Evolutionary conservation across 2,888 invertebrate genomes (phyloP).

Genomic region (Ophonus ardosiacus): DNA sequence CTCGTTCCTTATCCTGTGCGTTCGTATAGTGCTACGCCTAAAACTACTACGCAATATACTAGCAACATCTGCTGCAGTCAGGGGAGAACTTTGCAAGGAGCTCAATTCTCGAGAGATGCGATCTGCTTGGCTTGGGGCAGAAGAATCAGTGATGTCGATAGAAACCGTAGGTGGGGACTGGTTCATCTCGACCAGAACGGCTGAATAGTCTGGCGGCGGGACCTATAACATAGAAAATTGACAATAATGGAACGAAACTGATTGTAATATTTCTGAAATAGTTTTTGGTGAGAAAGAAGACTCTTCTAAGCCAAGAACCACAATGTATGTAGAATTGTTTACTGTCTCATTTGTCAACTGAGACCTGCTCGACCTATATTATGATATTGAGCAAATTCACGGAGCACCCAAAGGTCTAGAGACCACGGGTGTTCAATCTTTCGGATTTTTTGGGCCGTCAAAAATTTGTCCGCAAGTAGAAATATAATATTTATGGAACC

Average conservation of each 20-base stretch:
- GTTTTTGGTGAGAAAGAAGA: too few species aligned
- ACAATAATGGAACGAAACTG: not conserved
- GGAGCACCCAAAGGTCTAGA: too few species aligned
- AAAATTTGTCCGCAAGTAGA: too few species aligned
- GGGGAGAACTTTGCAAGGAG: slow-evolving; percentile 70
- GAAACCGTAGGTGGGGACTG: slow-evolving; percentile 69
- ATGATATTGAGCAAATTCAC: too few species aligned
- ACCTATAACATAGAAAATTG: slow-evolving; percentile 71
- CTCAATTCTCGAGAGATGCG: slow-evolving; percentile 45
- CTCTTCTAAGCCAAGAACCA: too few species aligned
- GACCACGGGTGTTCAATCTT: too few species aligned
- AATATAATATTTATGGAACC: too few species aligned
- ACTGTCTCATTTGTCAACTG: too few species aligned
- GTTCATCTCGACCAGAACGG: slow-evolving; percentile 81
- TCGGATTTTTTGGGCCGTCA: too few species aligned
- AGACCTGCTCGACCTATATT: too few species aligned
- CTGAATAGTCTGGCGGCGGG: slow-evolving; percentile 81
- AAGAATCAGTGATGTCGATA: slow-evolving; percentile 66
- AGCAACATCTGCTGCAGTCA: slow-evolving; percentile 80
- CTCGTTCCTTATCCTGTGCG: slow-evolving; percentile 72
- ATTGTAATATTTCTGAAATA: too few species aligned
- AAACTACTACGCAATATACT: slow-evolving; percentile 79
- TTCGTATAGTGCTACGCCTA: slow-evolving; percentile 75
- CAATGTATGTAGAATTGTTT: too few species aligned
- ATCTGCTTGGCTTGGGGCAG: not conserved